Conservation (phyloP, 1,140 invertebrate species). For the Chrysopa pallens region DNA sequence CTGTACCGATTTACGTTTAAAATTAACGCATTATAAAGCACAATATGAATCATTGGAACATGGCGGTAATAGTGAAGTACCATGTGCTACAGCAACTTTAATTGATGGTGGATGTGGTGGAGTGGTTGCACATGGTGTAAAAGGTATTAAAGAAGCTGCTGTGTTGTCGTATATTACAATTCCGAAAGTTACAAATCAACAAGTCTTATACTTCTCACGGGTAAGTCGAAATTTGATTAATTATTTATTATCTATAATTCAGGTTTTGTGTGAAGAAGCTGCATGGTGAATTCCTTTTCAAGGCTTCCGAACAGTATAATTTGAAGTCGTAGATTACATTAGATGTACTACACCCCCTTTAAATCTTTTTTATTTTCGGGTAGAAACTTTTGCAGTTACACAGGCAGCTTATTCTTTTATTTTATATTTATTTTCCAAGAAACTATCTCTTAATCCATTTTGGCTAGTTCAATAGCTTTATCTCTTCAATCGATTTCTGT, state of each 20-base stretch:
- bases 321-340: too few relatives aligned
- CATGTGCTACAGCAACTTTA: slow-evolving; percentile 41
- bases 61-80: slow-evolving; percentile 19
- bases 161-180: slow-evolving; percentile 63
- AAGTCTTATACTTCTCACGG: slow-evolving; percentile 56
- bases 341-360: too few relatives aligned
- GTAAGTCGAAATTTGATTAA: slow-evolving; percentile 24
- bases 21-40: slow-evolving; percentile 70
- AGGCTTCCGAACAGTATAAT: slow-evolving; percentile 1
- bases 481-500: too few relatives aligned
- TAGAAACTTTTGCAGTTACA: too few relatives aligned
- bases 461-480: too few relatives aligned
- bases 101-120: slow-evolving; percentile 48
- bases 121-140: slow-evolving; percentile 34
- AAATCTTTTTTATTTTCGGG: too few relatives aligned
- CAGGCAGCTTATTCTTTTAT: too few relatives aligned
- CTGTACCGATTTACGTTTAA: slow-evolving; percentile 59
- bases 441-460: too few relatives aligned
- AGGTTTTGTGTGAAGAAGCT: too few relatives aligned
- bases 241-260: slow-evolving; percentile 10
- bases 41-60: slow-evolving; percentile 60
- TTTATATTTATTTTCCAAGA: too few relatives aligned
- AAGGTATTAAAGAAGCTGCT: slow-evolving; percentile 49
- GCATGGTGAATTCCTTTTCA: too few relatives aligned
- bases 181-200: slow-evolving; percentile 30